These are phyloP conservation scores for Erebia palarica DNA, from an alignment of 2,888 invertebrate species.

Conservation along the genomic window DNA sequence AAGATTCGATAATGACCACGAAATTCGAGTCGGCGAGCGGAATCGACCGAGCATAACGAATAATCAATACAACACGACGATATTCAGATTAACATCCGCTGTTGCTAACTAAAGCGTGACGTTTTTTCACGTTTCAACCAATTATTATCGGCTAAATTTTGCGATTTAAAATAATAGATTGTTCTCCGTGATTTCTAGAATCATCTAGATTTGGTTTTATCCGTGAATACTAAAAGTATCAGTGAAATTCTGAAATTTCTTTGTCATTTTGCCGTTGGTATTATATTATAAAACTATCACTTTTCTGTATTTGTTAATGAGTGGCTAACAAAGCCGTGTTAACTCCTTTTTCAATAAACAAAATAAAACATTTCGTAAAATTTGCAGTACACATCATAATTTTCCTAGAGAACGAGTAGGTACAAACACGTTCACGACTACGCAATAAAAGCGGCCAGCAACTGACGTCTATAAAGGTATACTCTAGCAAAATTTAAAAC, in stretches of 20 bases:
- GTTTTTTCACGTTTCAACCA: slow-evolving; percentile 27
- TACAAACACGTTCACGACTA: slow-evolving; percentile 18
- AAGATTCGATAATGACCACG: slow-evolving; percentile 38
- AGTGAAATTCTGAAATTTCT: too few relatives aligned
- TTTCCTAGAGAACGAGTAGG: slow-evolving; percentile 16
- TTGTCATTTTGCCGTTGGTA: too few relatives aligned
- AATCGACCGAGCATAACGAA: slow-evolving; percentile 40
- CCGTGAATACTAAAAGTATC: too few relatives aligned
- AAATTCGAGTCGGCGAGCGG: slow-evolving; percentile 33
- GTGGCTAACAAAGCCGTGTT: too few relatives aligned
- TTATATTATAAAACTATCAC: too few relatives aligned
- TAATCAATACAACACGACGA: slow-evolving; percentile 43
- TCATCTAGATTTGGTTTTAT: neutral
- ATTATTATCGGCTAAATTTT: slow-evolving; percentile 30
- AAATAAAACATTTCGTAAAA: slow-evolving; percentile 4
- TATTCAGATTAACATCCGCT: slow-evolving; percentile 43
- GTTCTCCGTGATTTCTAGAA: slow-evolving; percentile 8
- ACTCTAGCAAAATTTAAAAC: slow-evolving; percentile 35
- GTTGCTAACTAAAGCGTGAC: slow-evolving; percentile 38
- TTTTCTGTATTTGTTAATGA: too few relatives aligned
- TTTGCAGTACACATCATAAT: slow-evolving; percentile 15
- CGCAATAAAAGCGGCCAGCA: slow-evolving; percentile 27
- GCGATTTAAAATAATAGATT: slow-evolving; percentile 16
- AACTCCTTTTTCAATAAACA: too few relatives aligned
- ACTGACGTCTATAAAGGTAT: slow-evolving; percentile 26